phyloP scores from a whole-genome alignment of 2,797 vertebrate species.

The Eulemur albifrons region DNA sequence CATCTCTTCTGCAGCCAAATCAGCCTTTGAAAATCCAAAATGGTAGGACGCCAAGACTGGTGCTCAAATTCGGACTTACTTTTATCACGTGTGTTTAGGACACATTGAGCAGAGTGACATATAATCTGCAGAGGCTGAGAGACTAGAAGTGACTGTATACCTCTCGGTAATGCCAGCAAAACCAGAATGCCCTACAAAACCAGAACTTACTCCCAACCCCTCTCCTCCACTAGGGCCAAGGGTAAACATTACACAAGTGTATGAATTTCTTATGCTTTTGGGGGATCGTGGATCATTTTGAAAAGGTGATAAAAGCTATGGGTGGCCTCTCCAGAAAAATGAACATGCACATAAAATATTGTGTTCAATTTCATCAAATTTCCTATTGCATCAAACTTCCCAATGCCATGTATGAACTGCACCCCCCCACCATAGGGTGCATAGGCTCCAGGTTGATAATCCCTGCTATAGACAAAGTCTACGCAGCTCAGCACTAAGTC shows the following conservation, averaged over 20 bases:
- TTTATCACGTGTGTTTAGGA: neutral
- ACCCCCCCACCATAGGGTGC: fast-evolving
- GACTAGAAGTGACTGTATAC: neutral
- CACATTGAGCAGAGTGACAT: neutral
- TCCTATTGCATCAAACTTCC: neutral
- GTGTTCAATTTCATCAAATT: neutral
- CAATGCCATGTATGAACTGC: neutral
- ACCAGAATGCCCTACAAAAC: neutral
- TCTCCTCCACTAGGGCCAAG: neutral
- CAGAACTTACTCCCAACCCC: neutral
- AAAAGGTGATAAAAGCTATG: neutral
- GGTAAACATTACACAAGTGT: neutral
- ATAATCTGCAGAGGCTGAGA: neutral
- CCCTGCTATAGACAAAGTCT: neutral
- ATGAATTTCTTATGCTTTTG: neutral
- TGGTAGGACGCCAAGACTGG: neutral
- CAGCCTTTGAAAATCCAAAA: neutral
- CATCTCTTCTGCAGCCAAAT: neutral
- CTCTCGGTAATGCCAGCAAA: neutral
- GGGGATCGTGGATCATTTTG: neutral
- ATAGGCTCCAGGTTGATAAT: neutral
- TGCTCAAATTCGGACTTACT: neutral
- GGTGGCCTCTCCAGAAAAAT: neutral
- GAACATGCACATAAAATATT: neutral
- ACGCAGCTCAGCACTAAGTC: neutral